Evolutionary conservation across 2,797 vertebrate genomes (phyloP).

Genomic region (Lophius americanus): DNA sequence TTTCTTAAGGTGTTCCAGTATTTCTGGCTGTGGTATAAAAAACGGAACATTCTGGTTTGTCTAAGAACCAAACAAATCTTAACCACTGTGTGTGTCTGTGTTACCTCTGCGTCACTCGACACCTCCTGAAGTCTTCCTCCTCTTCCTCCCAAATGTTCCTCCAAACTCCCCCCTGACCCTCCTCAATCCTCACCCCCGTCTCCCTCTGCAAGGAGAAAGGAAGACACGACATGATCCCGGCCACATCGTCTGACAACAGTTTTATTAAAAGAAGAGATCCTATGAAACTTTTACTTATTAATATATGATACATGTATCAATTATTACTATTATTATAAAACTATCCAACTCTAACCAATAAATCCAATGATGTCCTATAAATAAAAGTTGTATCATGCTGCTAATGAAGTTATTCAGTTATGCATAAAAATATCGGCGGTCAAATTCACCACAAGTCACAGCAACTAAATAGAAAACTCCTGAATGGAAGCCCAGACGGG

Average conservation of each 20-base stretch:
- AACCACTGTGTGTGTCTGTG: neutral
- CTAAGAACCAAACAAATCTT: neutral
- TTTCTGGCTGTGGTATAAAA: too few relatives aligned
- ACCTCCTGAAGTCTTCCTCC: slow-evolving; percentile 46
- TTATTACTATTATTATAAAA: too few relatives aligned
- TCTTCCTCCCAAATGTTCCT: slow-evolving; percentile 43
- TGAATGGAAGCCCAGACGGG: neutral
- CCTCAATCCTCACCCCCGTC: slow-evolving; percentile 25
- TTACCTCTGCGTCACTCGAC: slow-evolving; percentile 53
- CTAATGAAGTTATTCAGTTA: too few relatives aligned
- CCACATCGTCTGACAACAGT: neutral
- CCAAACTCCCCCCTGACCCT: slow-evolving; percentile 24
- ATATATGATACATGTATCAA: too few relatives aligned
- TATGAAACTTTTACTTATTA: neutral
- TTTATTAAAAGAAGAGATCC: neutral
- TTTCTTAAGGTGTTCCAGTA: too few relatives aligned
- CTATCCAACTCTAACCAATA: neutral
- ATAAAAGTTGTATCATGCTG: neutral
- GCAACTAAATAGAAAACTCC: too few relatives aligned
- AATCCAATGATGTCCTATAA: neutral
- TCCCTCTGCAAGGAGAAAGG: slow-evolving; percentile 40
- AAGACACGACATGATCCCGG: neutral
- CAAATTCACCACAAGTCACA: neutral
- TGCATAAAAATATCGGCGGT: neutral
- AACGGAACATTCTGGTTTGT: neutral